These are phyloP conservation scores for Ursus arctos DNA, from an alignment of 2,113 vertebrate genomes.

Conservation along the genomic window DNA sequence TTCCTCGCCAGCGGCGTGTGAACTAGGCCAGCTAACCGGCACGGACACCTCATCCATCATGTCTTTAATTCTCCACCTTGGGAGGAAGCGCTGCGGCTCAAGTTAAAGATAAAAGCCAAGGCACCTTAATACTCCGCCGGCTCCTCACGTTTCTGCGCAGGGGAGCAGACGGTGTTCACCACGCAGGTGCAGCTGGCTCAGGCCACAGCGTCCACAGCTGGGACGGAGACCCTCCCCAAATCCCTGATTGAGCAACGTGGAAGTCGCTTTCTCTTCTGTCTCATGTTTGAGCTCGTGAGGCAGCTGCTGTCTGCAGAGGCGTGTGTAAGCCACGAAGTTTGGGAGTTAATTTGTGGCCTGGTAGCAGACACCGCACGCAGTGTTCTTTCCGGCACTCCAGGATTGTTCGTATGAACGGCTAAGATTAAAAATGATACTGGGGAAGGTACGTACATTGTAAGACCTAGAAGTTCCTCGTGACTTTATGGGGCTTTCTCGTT, in stretches of 20 bases:
- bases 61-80: constrained; percentile 76
- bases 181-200: fast-evolving
- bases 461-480: background rate
- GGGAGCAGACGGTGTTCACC: background rate
- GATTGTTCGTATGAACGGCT: background rate
- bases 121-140: background rate
- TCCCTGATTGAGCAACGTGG: background rate
- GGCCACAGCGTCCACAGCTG: background rate
- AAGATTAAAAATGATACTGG: background rate
- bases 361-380: fast-evolving
- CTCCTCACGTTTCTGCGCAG: background rate
- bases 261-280: fast-evolving
- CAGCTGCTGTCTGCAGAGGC: too few species aligned
- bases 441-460: background rate
- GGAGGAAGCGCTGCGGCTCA: constrained; percentile 51
- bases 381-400: background rate
- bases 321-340: background rate
- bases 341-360: fast-evolving
- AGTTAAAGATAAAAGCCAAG: background rate
- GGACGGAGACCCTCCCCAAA: fast-evolving
- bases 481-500: background rate
- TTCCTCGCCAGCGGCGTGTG: constrained; percentile 58
- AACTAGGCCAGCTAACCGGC: constrained; percentile 74
- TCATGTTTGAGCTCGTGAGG: fast-evolving
- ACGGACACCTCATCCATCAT: constrained; percentile 81